Evolutionary conservation across 1,140 invertebrate genomes (phyloP), one percentile per base, ranked within the genome.

Genomic region (Drosophila subpulchrella): DNA sequence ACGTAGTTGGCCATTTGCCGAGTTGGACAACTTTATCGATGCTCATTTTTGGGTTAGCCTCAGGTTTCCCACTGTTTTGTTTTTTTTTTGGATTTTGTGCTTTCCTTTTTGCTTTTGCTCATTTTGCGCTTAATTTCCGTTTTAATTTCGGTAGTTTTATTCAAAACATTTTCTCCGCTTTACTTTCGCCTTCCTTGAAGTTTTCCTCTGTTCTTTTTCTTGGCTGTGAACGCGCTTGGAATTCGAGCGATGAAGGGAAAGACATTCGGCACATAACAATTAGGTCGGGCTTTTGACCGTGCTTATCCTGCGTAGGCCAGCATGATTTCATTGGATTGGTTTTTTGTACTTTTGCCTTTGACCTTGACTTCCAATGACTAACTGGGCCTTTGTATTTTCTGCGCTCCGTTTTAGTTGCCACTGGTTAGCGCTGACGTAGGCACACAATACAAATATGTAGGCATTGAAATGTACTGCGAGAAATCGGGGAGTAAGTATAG

Each of bases 41-140:
- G 5, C 58, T 63, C 57, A 46, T 53, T 50, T 68, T 47, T 55
- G 41, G 62, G 5, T 68, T 34, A 55, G 38, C 61, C 50, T 68
- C 41, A 55, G 34, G 63, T 58, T 50, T 83, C 51, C 12, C 13
- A 38, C 53, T n/a, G 20, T 70, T 42, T 20, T 56, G 20, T 24
- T 34, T 2, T 34, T 47, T 10, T 24, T 20, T 20, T 20, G 20
- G 20, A 24, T 11, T 10, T 34, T 32, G 27, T 12, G 17, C 8
- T 42, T 4, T 6, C 24, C 38, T 59, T 38, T n/a, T 42, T 42
- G 41, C 51, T 46, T 36, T 56, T 73, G 67, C 75, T 79, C 65
- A 83, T 84, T 83, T 83, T 72, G 76, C 76, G 81, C 81, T 72
- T 84, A 80, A 80, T 84, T 84, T 84, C 81, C 81, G 81, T 77